These are phyloP conservation scores for Liodrosophila aerea DNA, from an alignment of 2,888 invertebrate species.

Conservation along the genomic window DNA sequence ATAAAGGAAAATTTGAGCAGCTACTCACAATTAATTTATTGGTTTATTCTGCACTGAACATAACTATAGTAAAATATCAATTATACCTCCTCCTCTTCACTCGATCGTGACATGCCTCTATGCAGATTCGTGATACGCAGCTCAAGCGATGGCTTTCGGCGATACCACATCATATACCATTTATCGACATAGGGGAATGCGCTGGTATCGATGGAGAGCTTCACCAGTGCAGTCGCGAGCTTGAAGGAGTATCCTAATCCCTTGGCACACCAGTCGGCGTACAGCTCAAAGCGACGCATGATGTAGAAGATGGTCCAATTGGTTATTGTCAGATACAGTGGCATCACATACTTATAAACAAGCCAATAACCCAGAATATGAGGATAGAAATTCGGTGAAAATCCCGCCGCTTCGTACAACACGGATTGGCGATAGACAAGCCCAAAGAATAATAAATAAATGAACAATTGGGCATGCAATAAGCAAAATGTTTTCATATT, in stretches of 20 bases:
- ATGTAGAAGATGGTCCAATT: conserved; percentile 48
- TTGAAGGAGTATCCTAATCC: conserved; percentile 18
- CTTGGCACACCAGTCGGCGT: conserved; percentile 38
- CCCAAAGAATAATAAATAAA: conserved; percentile 51
- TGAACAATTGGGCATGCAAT: conserved; percentile 24
- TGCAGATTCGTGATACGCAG: conserved; percentile 34
- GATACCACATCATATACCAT: conserved; percentile 55
- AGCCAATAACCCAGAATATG: conserved; percentile 55
- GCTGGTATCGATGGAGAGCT: conserved; percentile 36
- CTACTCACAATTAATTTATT: too few species aligned
- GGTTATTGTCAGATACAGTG: conserved; percentile 35
- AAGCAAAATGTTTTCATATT: conserved; percentile 9
- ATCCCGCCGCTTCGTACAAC: conserved; percentile 54
- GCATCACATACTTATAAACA: conserved; percentile 60
- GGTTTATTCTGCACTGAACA: too few species aligned
- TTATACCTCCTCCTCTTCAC: too few species aligned
- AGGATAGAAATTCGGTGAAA: conserved; percentile 33
- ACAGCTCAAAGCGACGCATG: conserved; percentile 39
- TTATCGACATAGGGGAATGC: conserved; percentile 47
- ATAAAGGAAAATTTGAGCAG: too few species aligned
- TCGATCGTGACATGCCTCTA: too few species aligned
- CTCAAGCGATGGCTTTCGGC: conserved; percentile 25
- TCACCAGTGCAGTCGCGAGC: conserved; percentile 41
- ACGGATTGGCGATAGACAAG: conserved; percentile 3
- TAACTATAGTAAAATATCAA: too few species aligned